Evolutionary conservation across 2,888 invertebrate species (phyloP), one percentile per base, ranked within the genome.

Genomic region (Apodemia hepburni): DNA sequence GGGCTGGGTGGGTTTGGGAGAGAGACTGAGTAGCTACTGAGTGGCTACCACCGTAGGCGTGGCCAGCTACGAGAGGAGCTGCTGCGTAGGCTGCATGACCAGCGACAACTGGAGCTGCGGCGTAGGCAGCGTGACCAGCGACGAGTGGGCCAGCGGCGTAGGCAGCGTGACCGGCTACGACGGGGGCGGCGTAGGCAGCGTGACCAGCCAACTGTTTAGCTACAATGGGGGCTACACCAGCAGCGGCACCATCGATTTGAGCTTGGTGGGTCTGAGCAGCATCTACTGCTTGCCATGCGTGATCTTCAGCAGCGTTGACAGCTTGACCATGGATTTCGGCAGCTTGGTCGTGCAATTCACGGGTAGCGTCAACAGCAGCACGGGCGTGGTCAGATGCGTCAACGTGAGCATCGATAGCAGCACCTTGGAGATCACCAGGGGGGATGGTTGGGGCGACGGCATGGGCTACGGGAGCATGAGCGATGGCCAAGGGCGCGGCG

Each of bases 241-340:
- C 90, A 74, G 90, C 87, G 71, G 87, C 87, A 64, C 90, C 90
- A 75, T 91, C 90, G 61, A 87, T 68, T 70, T 85, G 84, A 70
- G 90, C 90, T 72, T 87, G 80, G 1, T 75, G 82, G 77, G 90
- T 90, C 79, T 87, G 84, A 64, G 78, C 89, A 67, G 91, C 87
- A 68, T 90, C 90, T 47, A 89, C 80, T 49, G 86, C 84, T 70
- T 87, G 87, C 88, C 91, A 91, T 22, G 87, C 85, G 81, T 90
- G 85, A 75, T 87, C 88, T 67, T 84, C 88, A 63, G 89, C 92
- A 71, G 90, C 87, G 82, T 92, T 90, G 75, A 87, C 74, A 68
- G 87, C 89, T 70, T 79, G 86, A 63, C 88, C 90, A 61, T 88
- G 88, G 74, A 85, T 72, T 68, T 91, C 91, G 69, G 86, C 73